Evolutionary conservation across 2,797 vertebrate species (phyloP).

Genomic region (Miichthys miiuy): DNA sequence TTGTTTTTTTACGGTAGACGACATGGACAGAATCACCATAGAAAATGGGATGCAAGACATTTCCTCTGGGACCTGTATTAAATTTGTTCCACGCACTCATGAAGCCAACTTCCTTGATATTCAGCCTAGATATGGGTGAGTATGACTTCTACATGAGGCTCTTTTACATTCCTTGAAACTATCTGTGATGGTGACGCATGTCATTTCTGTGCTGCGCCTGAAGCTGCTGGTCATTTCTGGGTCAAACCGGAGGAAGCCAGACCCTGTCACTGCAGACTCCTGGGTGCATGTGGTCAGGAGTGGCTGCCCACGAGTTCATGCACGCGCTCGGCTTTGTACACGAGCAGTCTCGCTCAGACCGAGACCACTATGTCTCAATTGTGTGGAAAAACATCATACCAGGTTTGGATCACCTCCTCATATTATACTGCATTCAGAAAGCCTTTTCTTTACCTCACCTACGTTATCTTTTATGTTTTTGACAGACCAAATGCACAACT

Average conservation of each 20-base stretch:
- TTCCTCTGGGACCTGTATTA: constrained; percentile 80
- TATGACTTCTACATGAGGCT: not conserved
- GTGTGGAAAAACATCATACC: constrained; percentile 89
- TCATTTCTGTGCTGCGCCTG: constrained; percentile 15
- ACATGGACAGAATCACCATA: constrained; percentile 87
- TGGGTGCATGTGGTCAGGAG: constrained; percentile 89
- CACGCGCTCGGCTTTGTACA: constrained; percentile 92
- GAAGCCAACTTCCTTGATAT: constrained; percentile 83
- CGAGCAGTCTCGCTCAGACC: constrained; percentile 90
- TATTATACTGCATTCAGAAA: not conserved
- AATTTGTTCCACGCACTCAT: constrained; percentile 85
- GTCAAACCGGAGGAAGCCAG: constrained; percentile 88
- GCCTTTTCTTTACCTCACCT: not conserved
- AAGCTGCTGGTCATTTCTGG: constrained; percentile 93
- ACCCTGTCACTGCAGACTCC: constrained; percentile 87
- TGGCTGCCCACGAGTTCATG: constrained; percentile 90
- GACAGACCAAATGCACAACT: constrained; percentile 85
- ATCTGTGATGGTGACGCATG: not conserved
- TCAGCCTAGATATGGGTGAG: constrained; percentile 85
- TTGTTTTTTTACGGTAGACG: constrained; percentile 67
- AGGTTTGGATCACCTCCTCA: constrained; percentile 62
- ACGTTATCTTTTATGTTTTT: constrained; percentile 14
- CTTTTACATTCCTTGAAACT: not conserved
- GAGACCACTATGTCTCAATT: constrained; percentile 88
- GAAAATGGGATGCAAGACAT: constrained; percentile 88